phyloP scores from a whole-genome alignment of 2,888 invertebrate genomes.

The Pristionchus entomophagus region DNA sequence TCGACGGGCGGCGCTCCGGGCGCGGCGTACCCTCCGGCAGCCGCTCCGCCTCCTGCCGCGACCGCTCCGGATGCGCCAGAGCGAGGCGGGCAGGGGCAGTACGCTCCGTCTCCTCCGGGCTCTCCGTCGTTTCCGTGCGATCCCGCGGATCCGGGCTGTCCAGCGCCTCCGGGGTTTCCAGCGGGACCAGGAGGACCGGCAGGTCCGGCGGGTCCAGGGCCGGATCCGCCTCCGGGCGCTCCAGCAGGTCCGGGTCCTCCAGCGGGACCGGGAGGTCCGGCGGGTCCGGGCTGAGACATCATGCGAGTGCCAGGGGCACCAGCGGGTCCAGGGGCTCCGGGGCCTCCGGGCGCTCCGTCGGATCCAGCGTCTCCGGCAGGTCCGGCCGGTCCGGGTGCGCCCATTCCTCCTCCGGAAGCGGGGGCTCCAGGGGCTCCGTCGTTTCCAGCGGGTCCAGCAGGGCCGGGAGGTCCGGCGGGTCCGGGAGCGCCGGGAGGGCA shows the following conservation, averaged over 20 bases:
- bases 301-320: conserved; percentile 21
- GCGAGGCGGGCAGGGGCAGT: conserved; percentile 57
- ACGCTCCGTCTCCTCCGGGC: conserved; percentile 52
- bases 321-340: conserved; percentile 42
- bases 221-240: conserved; percentile 53
- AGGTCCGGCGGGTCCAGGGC: conserved; percentile 60
- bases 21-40: not conserved
- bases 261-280: conserved; percentile 61
- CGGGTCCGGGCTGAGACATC: conserved; percentile 40
- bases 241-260: conserved; percentile 60
- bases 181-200: conserved; percentile 61
- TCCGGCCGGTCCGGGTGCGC: conserved; percentile 39
- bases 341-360: conserved; percentile 34
- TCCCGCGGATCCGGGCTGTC: conserved; percentile 57
- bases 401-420: conserved; percentile 19
- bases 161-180: conserved; percentile 59
- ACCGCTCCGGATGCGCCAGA: conserved; percentile 51
- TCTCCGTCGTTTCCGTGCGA: conserved; percentile 57
- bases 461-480: too few relatives aligned
- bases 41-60: conserved; percentile 47
- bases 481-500: too few relatives aligned
- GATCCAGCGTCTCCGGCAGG: conserved; percentile 6
- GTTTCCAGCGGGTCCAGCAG: too few relatives aligned
- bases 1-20: conserved; percentile 27
- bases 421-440: too few relatives aligned